Percentiles rank a stretch among this genome's conserved stretches.
Conservation (phyloP, 2,113 vertebrate genomes). For the Maccullochella peelii region DNA sequence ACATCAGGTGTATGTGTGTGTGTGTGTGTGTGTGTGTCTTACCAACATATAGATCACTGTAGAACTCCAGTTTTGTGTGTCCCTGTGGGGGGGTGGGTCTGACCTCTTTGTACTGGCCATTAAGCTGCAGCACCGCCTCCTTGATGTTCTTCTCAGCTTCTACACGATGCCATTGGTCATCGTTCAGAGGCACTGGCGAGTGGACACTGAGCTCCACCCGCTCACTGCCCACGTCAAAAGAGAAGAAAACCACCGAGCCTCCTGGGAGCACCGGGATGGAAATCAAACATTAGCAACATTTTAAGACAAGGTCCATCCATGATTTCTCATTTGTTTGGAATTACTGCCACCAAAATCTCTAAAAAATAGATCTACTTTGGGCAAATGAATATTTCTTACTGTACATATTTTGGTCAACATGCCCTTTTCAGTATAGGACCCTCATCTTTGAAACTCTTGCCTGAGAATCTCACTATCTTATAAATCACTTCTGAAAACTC, state of each 20-base stretch:
- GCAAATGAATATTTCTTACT: too few species aligned
- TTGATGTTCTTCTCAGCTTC: slow-evolving; percentile 92
- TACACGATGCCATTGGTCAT: slow-evolving; percentile 96
- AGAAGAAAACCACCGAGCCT: slow-evolving; percentile 88
- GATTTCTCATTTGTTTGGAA: not conserved
- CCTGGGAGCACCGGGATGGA: slow-evolving; percentile 77
- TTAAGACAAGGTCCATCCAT: not conserved
- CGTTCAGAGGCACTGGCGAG: slow-evolving; percentile 87
- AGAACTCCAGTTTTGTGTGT: slow-evolving; percentile 89
- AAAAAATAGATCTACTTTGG: not conserved
- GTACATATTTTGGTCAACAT: too few species aligned
- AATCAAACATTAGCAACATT: not conserved
- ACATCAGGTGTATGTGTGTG: not conserved
- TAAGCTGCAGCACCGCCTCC: slow-evolving; percentile 91
- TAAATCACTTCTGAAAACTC: too few species aligned
- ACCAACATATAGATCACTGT: slow-evolving; percentile 95
- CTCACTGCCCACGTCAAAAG: slow-evolving; percentile 92
- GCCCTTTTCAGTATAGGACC: too few species aligned
- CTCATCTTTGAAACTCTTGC: too few species aligned
- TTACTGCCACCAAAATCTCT: not conserved
- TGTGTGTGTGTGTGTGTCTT: slow-evolving; percentile 44
- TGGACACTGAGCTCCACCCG: slow-evolving; percentile 88
- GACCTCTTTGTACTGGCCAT: slow-evolving; percentile 86
- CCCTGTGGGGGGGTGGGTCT: slow-evolving; percentile 87
- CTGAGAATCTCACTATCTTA: too few species aligned